These are phyloP conservation scores for Platycheirus albimanus DNA, from an alignment of 2,888 invertebrate genomes.

Conservation along the genomic window DNA sequence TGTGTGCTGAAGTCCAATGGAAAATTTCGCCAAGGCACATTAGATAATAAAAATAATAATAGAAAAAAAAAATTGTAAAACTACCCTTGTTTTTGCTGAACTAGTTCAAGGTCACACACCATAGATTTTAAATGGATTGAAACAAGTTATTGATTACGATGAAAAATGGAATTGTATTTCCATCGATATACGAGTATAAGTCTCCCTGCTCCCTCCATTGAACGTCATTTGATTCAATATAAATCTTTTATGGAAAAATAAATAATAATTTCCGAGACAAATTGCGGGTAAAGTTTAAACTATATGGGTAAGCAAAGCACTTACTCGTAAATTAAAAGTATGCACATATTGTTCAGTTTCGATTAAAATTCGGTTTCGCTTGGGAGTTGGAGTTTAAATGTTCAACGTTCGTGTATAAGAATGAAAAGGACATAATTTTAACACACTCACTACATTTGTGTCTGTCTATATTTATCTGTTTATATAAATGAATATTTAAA, in stretches of 20 bases:
- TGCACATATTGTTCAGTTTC: conserved; percentile 21
- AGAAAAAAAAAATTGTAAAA: conserved; percentile 11
- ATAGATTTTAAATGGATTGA: conserved; percentile 45
- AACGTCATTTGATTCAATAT: neutral
- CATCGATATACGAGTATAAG: neutral
- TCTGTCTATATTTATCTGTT: too few relatives aligned
- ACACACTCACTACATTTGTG: too few relatives aligned
- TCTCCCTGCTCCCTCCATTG: neutral
- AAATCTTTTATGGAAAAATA: conserved; percentile 18
- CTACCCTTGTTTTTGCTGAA: conserved; percentile 46
- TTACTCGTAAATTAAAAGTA: conserved; percentile 30
- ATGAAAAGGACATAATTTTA: too few relatives aligned
- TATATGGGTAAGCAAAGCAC: neutral
- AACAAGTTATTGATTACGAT: conserved; percentile 58
- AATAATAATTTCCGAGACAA: conserved; percentile 37
- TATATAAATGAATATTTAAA: neutral
- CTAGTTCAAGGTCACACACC: conserved; percentile 59
- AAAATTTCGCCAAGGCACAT: conserved; percentile 24
- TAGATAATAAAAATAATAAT: conserved; percentile 1
- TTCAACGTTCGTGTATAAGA: too few relatives aligned
- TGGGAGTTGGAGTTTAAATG: neutral
- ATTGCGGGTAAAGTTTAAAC: conserved; percentile 11
- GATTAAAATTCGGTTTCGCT: conserved; percentile 26
- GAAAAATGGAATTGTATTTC: conserved; percentile 33
- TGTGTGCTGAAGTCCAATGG: neutral